phyloP scores from a whole-genome alignment of 2,797 vertebrate genomes.

The Phataginus tetradactyla region DNA sequence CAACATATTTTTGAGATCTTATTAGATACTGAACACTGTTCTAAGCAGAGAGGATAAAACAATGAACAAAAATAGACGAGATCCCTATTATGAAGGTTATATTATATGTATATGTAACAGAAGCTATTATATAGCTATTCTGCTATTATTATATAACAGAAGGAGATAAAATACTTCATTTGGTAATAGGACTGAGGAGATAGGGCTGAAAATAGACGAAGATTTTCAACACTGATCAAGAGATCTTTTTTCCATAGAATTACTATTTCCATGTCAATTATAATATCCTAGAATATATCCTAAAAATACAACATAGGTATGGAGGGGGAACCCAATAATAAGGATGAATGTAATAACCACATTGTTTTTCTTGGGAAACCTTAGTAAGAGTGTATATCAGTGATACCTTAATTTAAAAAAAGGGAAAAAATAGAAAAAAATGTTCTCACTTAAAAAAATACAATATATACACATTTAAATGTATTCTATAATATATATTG shows the following conservation, averaged over 20 bases:
- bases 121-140: too few species aligned
- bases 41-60: not conserved
- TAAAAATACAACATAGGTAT: not conserved
- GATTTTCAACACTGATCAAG: not conserved
- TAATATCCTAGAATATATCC: not conserved
- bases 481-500: not conserved
- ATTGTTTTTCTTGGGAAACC: too few species aligned
- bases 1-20: not conserved
- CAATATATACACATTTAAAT: not conserved
- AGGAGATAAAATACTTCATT: not conserved
- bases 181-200: not conserved
- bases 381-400: too few species aligned
- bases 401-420: too few species aligned
- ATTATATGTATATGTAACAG: too few species aligned
- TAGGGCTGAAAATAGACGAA: not conserved
- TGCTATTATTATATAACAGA: not conserved
- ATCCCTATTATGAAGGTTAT: not conserved
- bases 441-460: not conserved
- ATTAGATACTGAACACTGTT: not conserved
- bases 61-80: not conserved
- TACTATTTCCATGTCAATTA: constrained; percentile 29
- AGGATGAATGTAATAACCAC: too few species aligned
- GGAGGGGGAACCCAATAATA: too few species aligned
- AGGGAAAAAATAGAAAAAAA: too few species aligned
- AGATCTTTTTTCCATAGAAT: constrained; percentile 18